These are phyloP conservation scores for Girardinichthys multiradiatus DNA, from an alignment of 2,113 vertebrate species.

Conservation along the genomic window DNA sequence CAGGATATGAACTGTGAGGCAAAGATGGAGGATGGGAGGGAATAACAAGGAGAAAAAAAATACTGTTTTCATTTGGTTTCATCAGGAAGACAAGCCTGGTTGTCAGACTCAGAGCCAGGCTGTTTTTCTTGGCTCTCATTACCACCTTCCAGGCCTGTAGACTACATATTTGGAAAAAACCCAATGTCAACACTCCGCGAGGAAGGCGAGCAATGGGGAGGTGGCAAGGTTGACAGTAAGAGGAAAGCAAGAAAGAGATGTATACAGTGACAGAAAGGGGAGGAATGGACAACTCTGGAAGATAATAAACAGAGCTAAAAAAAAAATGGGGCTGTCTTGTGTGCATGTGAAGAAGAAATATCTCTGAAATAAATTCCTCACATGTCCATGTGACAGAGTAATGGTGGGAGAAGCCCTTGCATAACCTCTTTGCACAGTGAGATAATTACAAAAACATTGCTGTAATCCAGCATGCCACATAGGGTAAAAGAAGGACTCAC, in stretches of 20 bases:
- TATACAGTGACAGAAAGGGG: constrained; percentile 4
- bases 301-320: not conserved
- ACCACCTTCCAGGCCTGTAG: constrained; percentile 69
- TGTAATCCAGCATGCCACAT: constrained; percentile 56
- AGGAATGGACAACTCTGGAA: constrained; percentile 4
- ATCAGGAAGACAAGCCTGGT: constrained; percentile 70
- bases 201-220: constrained; percentile 49
- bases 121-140: constrained; percentile 79
- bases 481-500: constrained; percentile 26
- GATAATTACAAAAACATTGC: constrained; percentile 73
- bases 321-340: constrained; percentile 13
- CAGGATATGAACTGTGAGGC: constrained; percentile 4
- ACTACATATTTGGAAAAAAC: constrained; percentile 74
- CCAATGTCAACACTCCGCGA: constrained; percentile 73
- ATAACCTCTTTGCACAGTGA: constrained; percentile 58
- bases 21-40: constrained; percentile 49
- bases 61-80: constrained; percentile 76
- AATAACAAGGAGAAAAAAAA: constrained; percentile 70
- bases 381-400: constrained; percentile 24
- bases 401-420: constrained; percentile 48
- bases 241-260: constrained; percentile 6
- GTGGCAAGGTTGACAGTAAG: constrained; percentile 45
- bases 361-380: constrained; percentile 28
- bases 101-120: constrained; percentile 69
- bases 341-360: constrained; percentile 22